A percentile compares a stretch with the other conserved stretches of the same genome.
Conservation (phyloP, 2,113 vertebrate genomes). For the Platysteira castanea region DNA sequence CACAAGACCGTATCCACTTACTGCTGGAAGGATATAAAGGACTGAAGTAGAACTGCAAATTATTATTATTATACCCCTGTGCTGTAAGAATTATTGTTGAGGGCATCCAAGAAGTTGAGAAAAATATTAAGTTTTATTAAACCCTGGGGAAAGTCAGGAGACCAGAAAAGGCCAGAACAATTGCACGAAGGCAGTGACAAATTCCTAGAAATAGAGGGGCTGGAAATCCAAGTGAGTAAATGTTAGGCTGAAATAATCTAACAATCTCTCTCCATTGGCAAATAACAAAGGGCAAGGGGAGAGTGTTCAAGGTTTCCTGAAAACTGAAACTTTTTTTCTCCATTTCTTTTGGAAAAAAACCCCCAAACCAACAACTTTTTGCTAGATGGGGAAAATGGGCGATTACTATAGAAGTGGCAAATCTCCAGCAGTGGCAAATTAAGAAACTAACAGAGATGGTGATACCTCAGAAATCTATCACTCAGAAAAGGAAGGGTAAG, state of each 20-base stretch:
- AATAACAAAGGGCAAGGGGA: not conserved
- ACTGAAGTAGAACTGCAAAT: not conserved
- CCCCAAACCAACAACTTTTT: not conserved
- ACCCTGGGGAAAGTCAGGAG: not conserved
- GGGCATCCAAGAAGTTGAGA: not conserved
- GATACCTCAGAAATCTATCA: not conserved
- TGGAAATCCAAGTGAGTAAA: not conserved
- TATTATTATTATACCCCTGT: not conserved
- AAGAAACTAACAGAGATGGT: not conserved
- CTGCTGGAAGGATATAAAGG: not conserved
- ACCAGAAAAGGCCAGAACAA: not conserved
- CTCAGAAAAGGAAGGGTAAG: not conserved
- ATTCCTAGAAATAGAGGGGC: not conserved
- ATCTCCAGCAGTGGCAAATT: not conserved
- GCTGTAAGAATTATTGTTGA: not conserved
- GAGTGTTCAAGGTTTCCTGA: not conserved
- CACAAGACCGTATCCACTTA: not conserved
- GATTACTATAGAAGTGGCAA: not conserved
- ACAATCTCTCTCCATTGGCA: not conserved
- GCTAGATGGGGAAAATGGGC: not conserved
- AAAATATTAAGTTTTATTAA: conserved; percentile 24
- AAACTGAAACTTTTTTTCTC: not conserved
- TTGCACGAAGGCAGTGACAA: not conserved
- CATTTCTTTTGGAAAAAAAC: not conserved
- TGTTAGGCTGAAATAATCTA: not conserved